Conservation (phyloP, 2,113 vertebrate genomes). For the Guaruba guarouba region DNA sequence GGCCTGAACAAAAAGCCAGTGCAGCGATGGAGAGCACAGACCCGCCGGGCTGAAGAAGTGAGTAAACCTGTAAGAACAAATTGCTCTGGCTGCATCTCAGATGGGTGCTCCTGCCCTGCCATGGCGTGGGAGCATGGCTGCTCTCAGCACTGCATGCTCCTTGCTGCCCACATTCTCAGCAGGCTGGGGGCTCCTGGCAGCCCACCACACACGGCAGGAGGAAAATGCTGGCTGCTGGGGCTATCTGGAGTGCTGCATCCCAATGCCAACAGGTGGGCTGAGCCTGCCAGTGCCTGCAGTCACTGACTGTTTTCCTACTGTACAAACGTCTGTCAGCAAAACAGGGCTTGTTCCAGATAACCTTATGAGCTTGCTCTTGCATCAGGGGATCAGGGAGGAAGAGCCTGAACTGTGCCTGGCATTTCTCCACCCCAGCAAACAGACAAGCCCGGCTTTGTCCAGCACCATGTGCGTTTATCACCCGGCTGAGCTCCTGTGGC, state of each 20-base stretch:
- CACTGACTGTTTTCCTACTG: not conserved
- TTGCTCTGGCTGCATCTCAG: not conserved
- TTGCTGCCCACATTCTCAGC: not conserved
- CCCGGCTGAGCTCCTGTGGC: fast-evolving
- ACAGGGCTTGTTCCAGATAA: fast-evolving
- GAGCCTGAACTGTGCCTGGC: fast-evolving
- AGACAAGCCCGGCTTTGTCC: not conserved
- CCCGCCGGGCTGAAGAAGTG: not conserved
- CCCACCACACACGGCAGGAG: not conserved
- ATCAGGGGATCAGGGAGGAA: fast-evolving
- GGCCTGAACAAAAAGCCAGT: not conserved
- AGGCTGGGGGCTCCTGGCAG: not conserved
- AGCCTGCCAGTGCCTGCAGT: not conserved
- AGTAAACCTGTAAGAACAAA: not conserved
- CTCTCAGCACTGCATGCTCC: not conserved
- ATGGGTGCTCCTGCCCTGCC: fast-evolving
- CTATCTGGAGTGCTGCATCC: not conserved
- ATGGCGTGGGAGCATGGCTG: fast-evolving
- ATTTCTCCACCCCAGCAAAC: not conserved
- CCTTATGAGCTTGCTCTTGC: fast-evolving
- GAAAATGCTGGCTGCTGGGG: fast-evolving
- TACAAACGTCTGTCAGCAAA: fast-evolving
- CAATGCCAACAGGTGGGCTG: fast-evolving
- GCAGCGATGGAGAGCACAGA: not conserved
- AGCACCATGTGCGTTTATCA: fast-evolving